phyloP scores from a whole-genome alignment of 2,113 vertebrate species.

The Bos indicus region DNA sequence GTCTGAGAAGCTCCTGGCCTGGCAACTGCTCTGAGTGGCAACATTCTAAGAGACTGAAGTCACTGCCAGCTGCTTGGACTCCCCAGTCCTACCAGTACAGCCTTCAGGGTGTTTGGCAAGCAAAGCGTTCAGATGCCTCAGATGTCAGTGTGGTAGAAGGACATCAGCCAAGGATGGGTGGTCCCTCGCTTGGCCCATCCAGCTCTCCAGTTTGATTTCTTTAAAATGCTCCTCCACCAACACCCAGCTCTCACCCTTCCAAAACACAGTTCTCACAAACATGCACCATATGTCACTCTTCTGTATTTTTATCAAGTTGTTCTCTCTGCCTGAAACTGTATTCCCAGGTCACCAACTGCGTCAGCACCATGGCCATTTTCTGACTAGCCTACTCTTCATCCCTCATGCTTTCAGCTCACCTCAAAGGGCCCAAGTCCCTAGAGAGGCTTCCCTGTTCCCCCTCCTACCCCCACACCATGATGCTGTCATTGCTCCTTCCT shows the following conservation, averaged over 20 bases:
- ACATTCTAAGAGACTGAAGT: neutral
- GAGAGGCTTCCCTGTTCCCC: neutral
- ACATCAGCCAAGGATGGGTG: neutral
- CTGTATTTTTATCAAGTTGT: neutral
- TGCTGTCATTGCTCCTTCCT: too few species aligned
- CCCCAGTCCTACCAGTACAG: neutral
- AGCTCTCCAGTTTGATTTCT: neutral
- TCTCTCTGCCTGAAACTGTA: neutral
- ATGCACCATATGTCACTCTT: neutral
- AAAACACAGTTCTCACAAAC: neutral
- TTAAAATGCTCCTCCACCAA: neutral
- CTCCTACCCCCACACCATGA: neutral
- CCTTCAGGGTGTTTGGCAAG: neutral
- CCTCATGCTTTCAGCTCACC: neutral
- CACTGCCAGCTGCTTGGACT: neutral
- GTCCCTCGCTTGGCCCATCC: neutral
- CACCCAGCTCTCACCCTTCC: neutral
- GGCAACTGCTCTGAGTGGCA: neutral
- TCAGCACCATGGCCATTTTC: neutral
- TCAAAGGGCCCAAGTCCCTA: neutral
- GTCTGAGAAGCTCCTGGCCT: neutral
- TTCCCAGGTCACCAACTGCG: neutral
- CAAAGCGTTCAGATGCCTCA: neutral
- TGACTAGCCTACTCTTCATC: neutral
- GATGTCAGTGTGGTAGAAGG: neutral